A percentile compares a stretch with the other conserved stretches of the same genome.
These are phyloP conservation scores for Crotalus tigris DNA, from an alignment of 2,113 vertebrate species.

Conservation along the genomic window DNA sequence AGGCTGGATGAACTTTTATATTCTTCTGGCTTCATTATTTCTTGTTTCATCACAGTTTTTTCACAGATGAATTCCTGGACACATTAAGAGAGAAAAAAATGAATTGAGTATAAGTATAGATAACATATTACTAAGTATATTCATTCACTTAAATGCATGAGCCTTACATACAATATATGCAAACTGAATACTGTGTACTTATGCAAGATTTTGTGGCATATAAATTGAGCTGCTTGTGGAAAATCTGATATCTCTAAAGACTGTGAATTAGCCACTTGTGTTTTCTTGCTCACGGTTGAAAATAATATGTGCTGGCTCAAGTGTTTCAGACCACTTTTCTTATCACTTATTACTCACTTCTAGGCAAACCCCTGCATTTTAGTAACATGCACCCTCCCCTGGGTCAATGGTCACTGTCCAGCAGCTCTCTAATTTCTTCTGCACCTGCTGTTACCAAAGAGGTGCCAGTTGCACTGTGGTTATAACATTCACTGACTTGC, in stretches of 20 bases:
- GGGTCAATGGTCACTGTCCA: neutral
- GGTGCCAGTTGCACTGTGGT: neutral
- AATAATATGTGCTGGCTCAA: neutral
- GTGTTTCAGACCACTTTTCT: neutral
- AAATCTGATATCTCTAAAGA: neutral
- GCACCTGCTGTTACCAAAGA: neutral
- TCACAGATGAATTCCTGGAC: conserved; percentile 73
- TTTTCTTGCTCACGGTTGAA: neutral
- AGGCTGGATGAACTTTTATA: conserved; percentile 31
- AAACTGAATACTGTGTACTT: neutral
- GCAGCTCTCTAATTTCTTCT: neutral
- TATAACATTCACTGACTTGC: neutral
- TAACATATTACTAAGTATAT: neutral
- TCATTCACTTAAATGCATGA: neutral
- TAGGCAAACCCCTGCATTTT: neutral
- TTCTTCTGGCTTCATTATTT: conserved; percentile 45
- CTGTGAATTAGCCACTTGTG: neutral
- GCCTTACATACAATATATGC: neutral
- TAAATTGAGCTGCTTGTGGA: neutral
- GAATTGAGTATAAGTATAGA: neutral
- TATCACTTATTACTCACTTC: neutral
- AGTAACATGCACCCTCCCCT: neutral
- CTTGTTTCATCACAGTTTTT: conserved; percentile 61
- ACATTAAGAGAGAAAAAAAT: conserved; percentile 16
- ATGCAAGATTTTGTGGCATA: neutral